Conservation (phyloP, 2,797 vertebrate genomes). For the Cossypha caffra region DNA sequence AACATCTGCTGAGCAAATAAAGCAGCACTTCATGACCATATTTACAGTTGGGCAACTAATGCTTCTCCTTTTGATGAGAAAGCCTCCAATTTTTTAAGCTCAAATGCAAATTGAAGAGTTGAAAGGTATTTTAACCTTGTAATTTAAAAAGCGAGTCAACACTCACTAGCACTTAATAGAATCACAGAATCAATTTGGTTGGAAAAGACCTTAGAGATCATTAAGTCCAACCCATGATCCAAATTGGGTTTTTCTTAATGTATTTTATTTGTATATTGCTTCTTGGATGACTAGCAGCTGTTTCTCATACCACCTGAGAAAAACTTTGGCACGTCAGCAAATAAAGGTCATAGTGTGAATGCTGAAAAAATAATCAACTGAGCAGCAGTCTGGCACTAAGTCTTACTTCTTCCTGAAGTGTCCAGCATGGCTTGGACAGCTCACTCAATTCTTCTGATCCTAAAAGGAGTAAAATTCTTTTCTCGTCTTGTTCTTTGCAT, state of each 20-base stretch:
- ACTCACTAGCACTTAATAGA: not conserved
- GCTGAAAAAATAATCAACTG: not conserved
- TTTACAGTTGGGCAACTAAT: not conserved
- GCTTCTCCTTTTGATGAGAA: not conserved
- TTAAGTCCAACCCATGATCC: not conserved
- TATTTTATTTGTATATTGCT: not conserved
- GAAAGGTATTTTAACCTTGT: not conserved
- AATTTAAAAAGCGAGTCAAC: not conserved
- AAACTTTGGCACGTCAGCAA: not conserved
- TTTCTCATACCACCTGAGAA: not conserved
- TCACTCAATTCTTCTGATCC: not conserved
- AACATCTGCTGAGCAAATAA: not conserved
- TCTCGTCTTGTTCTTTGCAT: not conserved
- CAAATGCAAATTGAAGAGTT: not conserved
- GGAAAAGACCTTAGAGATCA: not conserved
- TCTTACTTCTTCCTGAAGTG: not conserved
- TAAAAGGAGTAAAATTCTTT: not conserved
- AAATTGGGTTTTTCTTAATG: not conserved
- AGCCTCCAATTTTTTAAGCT: not conserved
- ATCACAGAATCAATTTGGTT: not conserved
- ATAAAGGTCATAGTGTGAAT: not conserved
- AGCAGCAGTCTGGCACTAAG: not conserved
- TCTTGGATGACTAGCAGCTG: not conserved
- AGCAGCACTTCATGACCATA: not conserved
- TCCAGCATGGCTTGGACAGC: not conserved